Evolutionary conservation across 2,113 vertebrate species (phyloP).

Genomic region (Egretta garzetta): DNA sequence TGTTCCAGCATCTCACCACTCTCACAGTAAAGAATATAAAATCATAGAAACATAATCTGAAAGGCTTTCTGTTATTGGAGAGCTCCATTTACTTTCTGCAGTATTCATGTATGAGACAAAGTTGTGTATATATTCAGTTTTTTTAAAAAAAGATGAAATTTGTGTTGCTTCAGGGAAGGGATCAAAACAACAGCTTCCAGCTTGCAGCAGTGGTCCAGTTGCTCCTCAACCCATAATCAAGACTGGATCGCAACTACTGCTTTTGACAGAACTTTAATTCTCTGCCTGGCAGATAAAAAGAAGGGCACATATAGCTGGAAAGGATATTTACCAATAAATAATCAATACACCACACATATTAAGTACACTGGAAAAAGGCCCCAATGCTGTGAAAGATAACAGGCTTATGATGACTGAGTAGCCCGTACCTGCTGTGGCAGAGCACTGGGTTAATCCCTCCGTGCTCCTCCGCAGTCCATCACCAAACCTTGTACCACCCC

Average conservation of each 20-base stretch:
- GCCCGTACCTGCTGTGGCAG: background rate
- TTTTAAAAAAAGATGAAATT: background rate
- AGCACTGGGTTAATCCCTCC: background rate
- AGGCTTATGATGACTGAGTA: rapidly evolving
- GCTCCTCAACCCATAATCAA: rapidly evolving
- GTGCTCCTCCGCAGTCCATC: background rate
- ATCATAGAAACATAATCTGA: too few relatives aligned
- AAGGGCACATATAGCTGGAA: background rate
- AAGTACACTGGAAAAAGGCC: background rate
- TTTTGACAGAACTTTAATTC: background rate
- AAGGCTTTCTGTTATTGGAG: too few relatives aligned
- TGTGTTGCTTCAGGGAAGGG: background rate
- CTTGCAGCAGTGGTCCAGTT: background rate
- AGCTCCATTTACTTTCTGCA: background rate
- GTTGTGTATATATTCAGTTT: background rate
- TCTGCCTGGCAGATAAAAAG: background rate
- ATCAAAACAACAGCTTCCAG: background rate
- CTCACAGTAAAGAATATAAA: background rate
- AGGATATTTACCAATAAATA: background rate
- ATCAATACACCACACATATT: too few relatives aligned
- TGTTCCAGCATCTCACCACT: background rate
- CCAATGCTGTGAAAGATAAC: background rate
- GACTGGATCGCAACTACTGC: background rate
- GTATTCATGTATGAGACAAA: rapidly evolving
- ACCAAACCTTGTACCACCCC: too few relatives aligned